phyloP scores from a whole-genome alignment of 2,888 invertebrate species.

The Glaucopsyche alexis region DNA sequence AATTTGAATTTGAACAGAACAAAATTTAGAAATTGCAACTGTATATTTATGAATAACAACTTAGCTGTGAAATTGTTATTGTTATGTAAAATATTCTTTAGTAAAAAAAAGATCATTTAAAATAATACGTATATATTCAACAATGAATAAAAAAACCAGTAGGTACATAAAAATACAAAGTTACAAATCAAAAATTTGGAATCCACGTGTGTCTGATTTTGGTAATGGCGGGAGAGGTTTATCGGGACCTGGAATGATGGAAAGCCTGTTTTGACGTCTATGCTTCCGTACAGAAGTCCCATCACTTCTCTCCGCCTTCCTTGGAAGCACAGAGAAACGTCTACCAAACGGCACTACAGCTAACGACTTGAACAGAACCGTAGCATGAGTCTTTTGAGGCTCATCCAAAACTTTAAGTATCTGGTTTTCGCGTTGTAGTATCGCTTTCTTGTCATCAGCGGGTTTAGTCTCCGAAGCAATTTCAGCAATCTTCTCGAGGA shows the following conservation, averaged over 20 bases:
- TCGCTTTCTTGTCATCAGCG: slow-evolving; percentile 66
- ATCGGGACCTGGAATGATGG: slow-evolving; percentile 65
- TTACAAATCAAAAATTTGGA: slow-evolving; percentile 65
- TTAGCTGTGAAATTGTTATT: too few species aligned
- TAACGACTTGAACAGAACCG: slow-evolving; percentile 68
- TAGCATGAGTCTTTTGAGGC: slow-evolving; percentile 55
- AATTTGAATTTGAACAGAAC: too few species aligned
- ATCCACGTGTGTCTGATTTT: slow-evolving; percentile 55
- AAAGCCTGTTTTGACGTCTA: slow-evolving; percentile 60
- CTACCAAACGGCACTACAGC: slow-evolving; percentile 63
- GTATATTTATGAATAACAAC: too few species aligned
- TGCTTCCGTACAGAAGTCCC: slow-evolving; percentile 53
- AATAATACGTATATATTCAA: slow-evolving; percentile 34
- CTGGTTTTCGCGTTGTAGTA: slow-evolving; percentile 59
- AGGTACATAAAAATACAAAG: slow-evolving; percentile 23
- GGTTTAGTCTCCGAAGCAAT: slow-evolving; percentile 59
- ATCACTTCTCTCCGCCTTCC: slow-evolving; percentile 50
- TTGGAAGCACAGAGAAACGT: slow-evolving; percentile 63
- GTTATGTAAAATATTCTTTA: neutral
- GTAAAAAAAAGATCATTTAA: neutral
- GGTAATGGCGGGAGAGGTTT: slow-evolving; percentile 56
- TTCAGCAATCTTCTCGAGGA: slow-evolving; percentile 63
- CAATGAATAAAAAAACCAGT: neutral
- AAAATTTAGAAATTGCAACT: too few species aligned
- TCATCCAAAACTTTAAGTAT: slow-evolving; percentile 61